A percentile compares a stretch with the other conserved stretches of the same genome.
phyloP scores from a whole-genome alignment of 2,888 invertebrate genomes.

The Carpatolechia fugitivella region DNA sequence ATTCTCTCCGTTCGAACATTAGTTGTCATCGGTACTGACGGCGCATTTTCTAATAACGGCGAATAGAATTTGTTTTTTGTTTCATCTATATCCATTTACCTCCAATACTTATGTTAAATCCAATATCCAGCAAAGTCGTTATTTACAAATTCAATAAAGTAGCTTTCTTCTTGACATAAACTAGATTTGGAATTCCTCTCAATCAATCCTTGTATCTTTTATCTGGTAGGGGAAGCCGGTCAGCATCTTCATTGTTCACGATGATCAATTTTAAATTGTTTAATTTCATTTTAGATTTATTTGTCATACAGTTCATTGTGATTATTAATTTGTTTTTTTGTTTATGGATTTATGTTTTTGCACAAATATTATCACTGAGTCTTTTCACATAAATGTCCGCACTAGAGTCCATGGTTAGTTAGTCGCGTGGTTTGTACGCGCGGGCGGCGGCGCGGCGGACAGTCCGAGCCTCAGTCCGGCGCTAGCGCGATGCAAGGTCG shows the following conservation, averaged over 20 bases:
- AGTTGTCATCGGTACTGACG: too few relatives aligned
- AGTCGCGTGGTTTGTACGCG: background rate
- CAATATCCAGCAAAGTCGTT: background rate
- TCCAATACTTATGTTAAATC: too few relatives aligned
- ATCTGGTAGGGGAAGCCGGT: too few relatives aligned
- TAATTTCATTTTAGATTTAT: background rate
- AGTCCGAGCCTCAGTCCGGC: slow-evolving; percentile 81
- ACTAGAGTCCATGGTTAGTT: too few relatives aligned
- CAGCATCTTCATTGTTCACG: too few relatives aligned
- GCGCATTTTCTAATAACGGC: too few relatives aligned
- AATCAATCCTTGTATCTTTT: too few relatives aligned
- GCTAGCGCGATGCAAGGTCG: slow-evolving; percentile 59
- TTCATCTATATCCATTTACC: too few relatives aligned
- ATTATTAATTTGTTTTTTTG: slow-evolving; percentile 11
- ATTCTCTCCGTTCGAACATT: too few relatives aligned
- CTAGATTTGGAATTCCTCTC: background rate
- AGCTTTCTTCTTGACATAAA: background rate
- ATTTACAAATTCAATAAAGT: background rate
- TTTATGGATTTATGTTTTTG: slow-evolving; percentile 22
- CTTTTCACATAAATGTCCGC: slow-evolving; percentile 9
- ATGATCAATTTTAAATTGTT: too few relatives aligned
- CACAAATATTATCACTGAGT: slow-evolving; percentile 22
- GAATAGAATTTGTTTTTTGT: too few relatives aligned
- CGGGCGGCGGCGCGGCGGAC: slow-evolving; percentile 48
- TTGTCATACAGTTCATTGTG: background rate